Evolutionary conservation across 2,888 invertebrate species (phyloP), one percentile per base, ranked within the genome.

Genomic region (Epinotia ramella): DNA sequence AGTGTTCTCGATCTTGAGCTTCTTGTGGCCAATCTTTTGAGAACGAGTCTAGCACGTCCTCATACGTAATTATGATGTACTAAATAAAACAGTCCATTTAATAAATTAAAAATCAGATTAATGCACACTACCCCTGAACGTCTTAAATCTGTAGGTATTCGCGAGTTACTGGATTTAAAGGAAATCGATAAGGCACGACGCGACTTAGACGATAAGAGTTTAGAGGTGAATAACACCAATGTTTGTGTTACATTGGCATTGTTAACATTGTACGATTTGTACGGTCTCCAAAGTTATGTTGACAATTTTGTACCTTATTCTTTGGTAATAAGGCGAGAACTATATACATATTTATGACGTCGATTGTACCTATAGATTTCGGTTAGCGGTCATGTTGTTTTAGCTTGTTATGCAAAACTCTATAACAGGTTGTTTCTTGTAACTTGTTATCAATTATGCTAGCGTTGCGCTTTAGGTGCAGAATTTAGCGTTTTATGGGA

Each of bases 151-250:
- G 18, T 16, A 16, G 11, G 66, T 33, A 49, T 57, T 59, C 49
- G n/a, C 44, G 12, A 44, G 33, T 24, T 62, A 73, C 46, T 53
- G 13, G 28, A 33, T 64, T 18, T 57, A 73, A 64, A 69, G 68
- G 73, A 69, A 73, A 73, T 73, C 28, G 68, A 69, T 73, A 73
- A 69, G 46, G 57, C 63, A 57, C 57, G 63, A 73, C 63, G 56
- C 24, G 24, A 28, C 24, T 28, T 73, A 63, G 63, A 57, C 40
- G 73, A 73, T 73, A 69, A 73, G 46, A 56, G 20, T 18, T 68
- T 69, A 18, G 69, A 69, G 74, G 74, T 74, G 74, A 74, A 74
- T 69, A 74, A 69, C 74, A 69, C 57, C 13, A 20, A 46, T 73
- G 67, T 73, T 73, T 73, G 67, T 73, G 40, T 67, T 67, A n/a